A percentile compares a stretch with the other conserved stretches of the same genome.
Conservation (phyloP, 2,888 invertebrate species). For the Leptinotarsa juncta region DNA sequence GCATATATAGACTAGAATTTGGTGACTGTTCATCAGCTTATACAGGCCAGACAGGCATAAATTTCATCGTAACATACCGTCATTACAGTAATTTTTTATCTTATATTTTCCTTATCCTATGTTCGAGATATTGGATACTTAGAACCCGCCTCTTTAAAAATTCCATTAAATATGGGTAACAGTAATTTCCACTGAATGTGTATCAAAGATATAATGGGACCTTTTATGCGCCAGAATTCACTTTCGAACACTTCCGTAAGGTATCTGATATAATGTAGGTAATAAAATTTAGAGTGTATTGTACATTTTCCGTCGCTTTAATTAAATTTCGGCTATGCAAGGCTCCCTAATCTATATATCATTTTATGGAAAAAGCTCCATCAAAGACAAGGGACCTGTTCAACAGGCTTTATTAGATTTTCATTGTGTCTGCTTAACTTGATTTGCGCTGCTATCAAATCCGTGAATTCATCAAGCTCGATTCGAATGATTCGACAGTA, state of each 20-base stretch:
- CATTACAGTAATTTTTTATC: too few species aligned
- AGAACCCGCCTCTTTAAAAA: background rate
- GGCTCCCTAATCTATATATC: slow-evolving; percentile 5
- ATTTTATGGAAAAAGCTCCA: slow-evolving; percentile 5
- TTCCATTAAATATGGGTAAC: background rate
- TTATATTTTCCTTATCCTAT: too few species aligned
- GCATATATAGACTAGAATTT: too few species aligned
- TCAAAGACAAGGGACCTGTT: slow-evolving; percentile 14
- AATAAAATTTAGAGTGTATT: slow-evolving; percentile 13
- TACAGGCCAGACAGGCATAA: too few species aligned
- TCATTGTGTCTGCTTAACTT: slow-evolving; percentile 1
- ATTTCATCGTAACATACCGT: too few species aligned
- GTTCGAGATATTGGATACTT: too few species aligned
- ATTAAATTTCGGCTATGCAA: slow-evolving; percentile 6
- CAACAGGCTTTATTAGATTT: slow-evolving; percentile 22
- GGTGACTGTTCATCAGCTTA: too few species aligned
- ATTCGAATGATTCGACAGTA: background rate
- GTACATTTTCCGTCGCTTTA: slow-evolving; percentile 4
- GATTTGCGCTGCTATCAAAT: background rate
- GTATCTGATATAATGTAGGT: slow-evolving; percentile 5
- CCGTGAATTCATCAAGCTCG: background rate
- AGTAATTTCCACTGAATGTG: background rate
- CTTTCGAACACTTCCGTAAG: slow-evolving; percentile 4
- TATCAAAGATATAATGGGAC: background rate
- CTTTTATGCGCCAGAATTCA: background rate